A percentile compares a stretch with the other conserved stretches of the same genome.
These are phyloP conservation scores for Natator depressus DNA, from an alignment of 2,113 vertebrate genomes.

Conservation along the genomic window DNA sequence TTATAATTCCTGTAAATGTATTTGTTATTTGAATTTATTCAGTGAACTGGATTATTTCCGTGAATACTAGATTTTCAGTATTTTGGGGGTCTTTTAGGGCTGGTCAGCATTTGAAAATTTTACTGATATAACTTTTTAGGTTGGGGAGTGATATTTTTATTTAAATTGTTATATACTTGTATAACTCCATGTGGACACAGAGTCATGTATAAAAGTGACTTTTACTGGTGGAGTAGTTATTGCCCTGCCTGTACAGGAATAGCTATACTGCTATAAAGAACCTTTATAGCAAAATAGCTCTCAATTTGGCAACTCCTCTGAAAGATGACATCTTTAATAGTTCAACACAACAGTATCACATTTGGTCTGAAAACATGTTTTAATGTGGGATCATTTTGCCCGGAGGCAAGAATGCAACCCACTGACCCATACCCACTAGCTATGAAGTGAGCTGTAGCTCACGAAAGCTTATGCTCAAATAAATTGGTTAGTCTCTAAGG, in stretches of 20 bases:
- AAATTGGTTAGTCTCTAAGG: too few species aligned
- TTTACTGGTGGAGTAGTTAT: not conserved
- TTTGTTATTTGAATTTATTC: not conserved
- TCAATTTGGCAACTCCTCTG: not conserved
- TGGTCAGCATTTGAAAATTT: not conserved
- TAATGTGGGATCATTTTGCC: not conserved
- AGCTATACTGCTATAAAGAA: not conserved
- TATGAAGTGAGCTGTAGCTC: too few species aligned
- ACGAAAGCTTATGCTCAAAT: too few species aligned
- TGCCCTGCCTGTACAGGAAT: not conserved
- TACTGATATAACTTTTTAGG: not conserved
- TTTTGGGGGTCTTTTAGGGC: not conserved
- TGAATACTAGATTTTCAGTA: not conserved
- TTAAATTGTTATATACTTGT: not conserved
- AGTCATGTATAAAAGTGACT: not conserved
- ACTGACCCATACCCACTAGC: not conserved
- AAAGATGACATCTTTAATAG: not conserved
- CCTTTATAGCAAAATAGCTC: not conserved
- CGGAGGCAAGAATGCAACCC: not conserved
- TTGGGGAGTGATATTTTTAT: not conserved
- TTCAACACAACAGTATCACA: not conserved
- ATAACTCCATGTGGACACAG: not conserved
- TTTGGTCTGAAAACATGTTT: not conserved
- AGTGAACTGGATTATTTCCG: not conserved
- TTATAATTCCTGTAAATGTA: not conserved